These are phyloP conservation scores for Peromyscus eremicus DNA, from an alignment of 2,797 vertebrate genomes.

Conservation along the genomic window DNA sequence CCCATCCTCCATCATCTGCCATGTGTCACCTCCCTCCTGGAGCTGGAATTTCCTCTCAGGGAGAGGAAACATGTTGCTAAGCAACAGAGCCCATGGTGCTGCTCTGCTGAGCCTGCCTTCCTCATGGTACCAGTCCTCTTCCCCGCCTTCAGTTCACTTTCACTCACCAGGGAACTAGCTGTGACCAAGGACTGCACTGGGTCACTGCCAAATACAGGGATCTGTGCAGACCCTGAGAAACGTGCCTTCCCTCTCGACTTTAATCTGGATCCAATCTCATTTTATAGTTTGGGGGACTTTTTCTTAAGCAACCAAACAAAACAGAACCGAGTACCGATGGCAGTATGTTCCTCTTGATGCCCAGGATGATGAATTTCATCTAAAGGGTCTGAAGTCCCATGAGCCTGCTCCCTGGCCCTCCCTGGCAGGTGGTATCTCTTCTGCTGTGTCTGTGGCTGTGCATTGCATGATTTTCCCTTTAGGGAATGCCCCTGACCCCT, in stretches of 20 bases:
- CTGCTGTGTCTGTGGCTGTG: accelerated
- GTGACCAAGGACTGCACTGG: slow-evolving; percentile 11
- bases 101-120: slow-evolving; percentile 17
- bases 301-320: background rate
- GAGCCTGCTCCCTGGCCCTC: too few relatives aligned
- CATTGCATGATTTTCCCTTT: background rate
- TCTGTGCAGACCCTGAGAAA: background rate
- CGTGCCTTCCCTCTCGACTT: background rate
- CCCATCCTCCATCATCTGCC: background rate
- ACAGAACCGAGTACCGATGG: background rate
- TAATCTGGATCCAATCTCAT: background rate
- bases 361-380: background rate
- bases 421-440: accelerated
- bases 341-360: too few relatives aligned
- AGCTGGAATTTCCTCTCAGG: background rate
- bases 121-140: background rate
- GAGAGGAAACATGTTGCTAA: slow-evolving; percentile 73
- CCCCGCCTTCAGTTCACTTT: background rate
- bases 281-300: background rate
- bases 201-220: background rate
- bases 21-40: background rate
- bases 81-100: slow-evolving; percentile 37
- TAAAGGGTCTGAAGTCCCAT: background rate
- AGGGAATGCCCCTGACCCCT: too few relatives aligned
- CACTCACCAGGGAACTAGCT: background rate